Conservation (phyloP, 92 coral and sea anemone species). For the Paragorgia papillata region DNA sequence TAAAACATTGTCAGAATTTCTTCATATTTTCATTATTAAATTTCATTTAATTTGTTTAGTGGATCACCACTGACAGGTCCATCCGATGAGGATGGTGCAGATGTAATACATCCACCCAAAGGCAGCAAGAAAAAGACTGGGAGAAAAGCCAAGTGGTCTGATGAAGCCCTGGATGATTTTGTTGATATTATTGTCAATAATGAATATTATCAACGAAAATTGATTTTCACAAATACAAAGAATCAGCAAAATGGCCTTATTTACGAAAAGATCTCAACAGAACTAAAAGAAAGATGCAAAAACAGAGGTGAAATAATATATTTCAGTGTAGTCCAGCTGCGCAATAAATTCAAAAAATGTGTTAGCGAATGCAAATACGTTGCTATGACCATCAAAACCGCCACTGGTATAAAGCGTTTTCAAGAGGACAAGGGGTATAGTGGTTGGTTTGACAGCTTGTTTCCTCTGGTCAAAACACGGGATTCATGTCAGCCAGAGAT, state of each 20-base stretch:
- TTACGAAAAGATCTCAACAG: slow-evolving; percentile 39
- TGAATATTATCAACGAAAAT: slow-evolving; percentile 57
- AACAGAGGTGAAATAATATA: slow-evolving; percentile 36
- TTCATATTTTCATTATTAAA: background rate
- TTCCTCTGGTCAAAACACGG: slow-evolving; percentile 50
- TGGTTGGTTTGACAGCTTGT: slow-evolving; percentile 40
- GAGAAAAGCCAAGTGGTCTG: slow-evolving; percentile 42
- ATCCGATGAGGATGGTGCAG: background rate
- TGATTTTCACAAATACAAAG: slow-evolving; percentile 62
- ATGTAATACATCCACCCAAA: background rate
- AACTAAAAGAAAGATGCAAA: slow-evolving; percentile 38
- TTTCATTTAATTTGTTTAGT: background rate
- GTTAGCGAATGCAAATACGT: slow-evolving; percentile 58
- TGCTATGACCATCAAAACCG: slow-evolving; percentile 52
- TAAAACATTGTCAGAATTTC: too few species aligned
- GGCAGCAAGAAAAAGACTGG: slow-evolving; percentile 40
- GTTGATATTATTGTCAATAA: slow-evolving; percentile 51
- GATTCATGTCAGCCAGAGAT: slow-evolving; percentile 53
- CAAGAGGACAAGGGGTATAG: slow-evolving; percentile 46
- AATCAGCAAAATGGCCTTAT: slow-evolving; percentile 57
- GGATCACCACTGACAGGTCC: background rate
- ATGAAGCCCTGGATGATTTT: slow-evolving; percentile 51
- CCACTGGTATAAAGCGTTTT: slow-evolving; percentile 54
- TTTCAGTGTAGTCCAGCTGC: slow-evolving; percentile 40
- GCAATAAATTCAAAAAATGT: slow-evolving; percentile 53